phyloP scores from a whole-genome alignment of 2,888 invertebrate genomes.

The Drosophila merina region DNA sequence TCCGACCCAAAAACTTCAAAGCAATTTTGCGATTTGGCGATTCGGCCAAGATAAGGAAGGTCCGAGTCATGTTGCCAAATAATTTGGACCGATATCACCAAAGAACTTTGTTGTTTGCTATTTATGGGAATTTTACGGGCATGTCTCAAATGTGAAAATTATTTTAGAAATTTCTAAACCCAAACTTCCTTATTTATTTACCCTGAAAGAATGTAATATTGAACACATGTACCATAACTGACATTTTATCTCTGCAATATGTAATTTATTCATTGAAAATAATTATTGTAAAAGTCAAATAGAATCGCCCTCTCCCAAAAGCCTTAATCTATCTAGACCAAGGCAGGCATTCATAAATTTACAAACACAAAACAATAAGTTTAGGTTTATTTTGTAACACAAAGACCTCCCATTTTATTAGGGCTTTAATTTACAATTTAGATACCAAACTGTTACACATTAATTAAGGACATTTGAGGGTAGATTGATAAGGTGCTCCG shows the following conservation, averaged over 20 bases:
- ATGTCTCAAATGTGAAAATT: background rate
- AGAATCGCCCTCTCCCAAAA: too few relatives aligned
- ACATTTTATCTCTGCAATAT: background rate
- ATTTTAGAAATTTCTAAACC: background rate
- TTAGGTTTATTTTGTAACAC: background rate
- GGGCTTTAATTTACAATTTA: constrained; percentile 23
- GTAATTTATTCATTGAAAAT: background rate
- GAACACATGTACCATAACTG: background rate
- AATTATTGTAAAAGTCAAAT: background rate
- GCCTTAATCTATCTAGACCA: too few relatives aligned
- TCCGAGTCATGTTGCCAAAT: constrained; percentile 4
- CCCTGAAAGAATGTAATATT: background rate
- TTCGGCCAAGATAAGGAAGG: constrained; percentile 11
- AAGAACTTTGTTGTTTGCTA: background rate
- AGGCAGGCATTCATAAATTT: too few relatives aligned
- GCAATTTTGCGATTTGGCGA: constrained; percentile 14
- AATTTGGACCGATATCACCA: constrained; percentile 9
- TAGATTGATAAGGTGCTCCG: background rate
- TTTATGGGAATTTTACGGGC: constrained; percentile 2
- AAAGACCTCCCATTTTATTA: constrained; percentile 17
- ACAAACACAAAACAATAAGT: background rate
- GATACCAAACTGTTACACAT: constrained; percentile 15
- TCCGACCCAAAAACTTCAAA: constrained; percentile 24
- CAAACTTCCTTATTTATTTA: background rate
- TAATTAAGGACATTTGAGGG: constrained; percentile 4